Evolutionary conservation across 2,888 invertebrate species (phyloP).

Genomic region (Chloroclystis v-ata): DNA sequence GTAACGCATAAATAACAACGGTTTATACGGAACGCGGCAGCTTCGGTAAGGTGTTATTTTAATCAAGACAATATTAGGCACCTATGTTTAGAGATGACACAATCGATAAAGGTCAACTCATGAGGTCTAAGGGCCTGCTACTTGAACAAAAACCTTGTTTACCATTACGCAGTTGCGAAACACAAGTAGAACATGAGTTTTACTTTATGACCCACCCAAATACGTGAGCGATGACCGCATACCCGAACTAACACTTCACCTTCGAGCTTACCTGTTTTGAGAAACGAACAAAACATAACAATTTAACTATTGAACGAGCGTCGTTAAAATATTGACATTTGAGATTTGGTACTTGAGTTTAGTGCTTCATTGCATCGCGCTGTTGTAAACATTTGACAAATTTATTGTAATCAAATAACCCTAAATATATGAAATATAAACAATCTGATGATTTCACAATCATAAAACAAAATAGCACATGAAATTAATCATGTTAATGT

Average conservation of each 20-base stretch:
- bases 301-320: not conserved
- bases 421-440: too few relatives aligned
- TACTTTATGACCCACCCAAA: constrained; percentile 45
- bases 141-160: constrained; percentile 19
- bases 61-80: not conserved
- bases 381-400: too few relatives aligned
- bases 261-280: constrained; percentile 43
- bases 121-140: constrained; percentile 23
- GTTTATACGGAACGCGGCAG: too few relatives aligned
- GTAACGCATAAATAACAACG: too few relatives aligned
- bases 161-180: constrained; percentile 46
- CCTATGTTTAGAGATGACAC: constrained; percentile 26
- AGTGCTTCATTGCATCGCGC: too few relatives aligned
- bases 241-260: constrained; percentile 52
- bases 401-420: too few relatives aligned
- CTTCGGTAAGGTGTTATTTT: not conserved
- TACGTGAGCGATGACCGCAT: constrained; percentile 67
- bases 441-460: too few relatives aligned
- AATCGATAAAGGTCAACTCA: constrained; percentile 22
- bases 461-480: too few relatives aligned
- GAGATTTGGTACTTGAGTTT: too few relatives aligned
- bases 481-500: too few relatives aligned
- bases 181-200: constrained; percentile 32
- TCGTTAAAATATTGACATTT: too few relatives aligned
- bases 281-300: constrained; percentile 26